A percentile compares a stretch with the other conserved stretches of the same genome.
Evolutionary conservation across 2,888 invertebrate species (phyloP).

Genomic region (Ctena decussata): DNA sequence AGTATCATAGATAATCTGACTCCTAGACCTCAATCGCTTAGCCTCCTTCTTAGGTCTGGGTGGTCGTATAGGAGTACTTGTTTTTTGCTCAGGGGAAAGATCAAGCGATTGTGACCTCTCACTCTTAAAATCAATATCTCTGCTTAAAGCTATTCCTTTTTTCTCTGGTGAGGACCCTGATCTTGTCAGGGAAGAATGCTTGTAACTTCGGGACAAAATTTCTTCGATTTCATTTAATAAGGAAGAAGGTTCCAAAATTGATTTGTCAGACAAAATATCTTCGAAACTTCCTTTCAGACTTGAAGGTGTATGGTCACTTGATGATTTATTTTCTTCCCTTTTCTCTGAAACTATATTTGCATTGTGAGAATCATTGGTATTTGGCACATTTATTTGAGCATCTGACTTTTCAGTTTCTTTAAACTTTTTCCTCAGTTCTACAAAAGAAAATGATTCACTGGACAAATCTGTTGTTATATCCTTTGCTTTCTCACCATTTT

Average conservation of each 20-base stretch:
- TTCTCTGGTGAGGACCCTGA: slow-evolving; percentile 58
- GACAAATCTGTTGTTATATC: slow-evolving; percentile 8
- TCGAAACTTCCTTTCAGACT: slow-evolving; percentile 46
- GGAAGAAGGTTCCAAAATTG: slow-evolving; percentile 63
- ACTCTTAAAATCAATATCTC: slow-evolving; percentile 13
- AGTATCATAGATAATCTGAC: slow-evolving; percentile 54
- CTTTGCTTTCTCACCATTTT: not conserved
- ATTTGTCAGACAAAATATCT: slow-evolving; percentile 52
- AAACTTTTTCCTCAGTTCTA: not conserved
- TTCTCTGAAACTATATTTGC: not conserved
- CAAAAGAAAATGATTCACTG: not conserved
- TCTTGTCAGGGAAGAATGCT: slow-evolving; percentile 50
- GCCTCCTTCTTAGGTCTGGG: slow-evolving; percentile 75
- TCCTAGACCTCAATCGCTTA: slow-evolving; percentile 48
- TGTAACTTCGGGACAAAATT: slow-evolving; percentile 65
- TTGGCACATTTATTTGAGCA: not conserved
- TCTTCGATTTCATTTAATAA: slow-evolving; percentile 70
- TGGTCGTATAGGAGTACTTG: slow-evolving; percentile 71
- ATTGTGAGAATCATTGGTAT: not conserved
- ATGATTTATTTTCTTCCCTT: not conserved
- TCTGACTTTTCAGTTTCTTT: not conserved
- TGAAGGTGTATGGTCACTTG: slow-evolving; percentile 8
- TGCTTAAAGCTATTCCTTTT: slow-evolving; percentile 2
- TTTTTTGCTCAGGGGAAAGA: slow-evolving; percentile 17
- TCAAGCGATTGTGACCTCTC: slow-evolving; percentile 57